Base-by-base conservation (phyloP, 2,113 vertebrate species). In the Nipponia nippon region DNA sequence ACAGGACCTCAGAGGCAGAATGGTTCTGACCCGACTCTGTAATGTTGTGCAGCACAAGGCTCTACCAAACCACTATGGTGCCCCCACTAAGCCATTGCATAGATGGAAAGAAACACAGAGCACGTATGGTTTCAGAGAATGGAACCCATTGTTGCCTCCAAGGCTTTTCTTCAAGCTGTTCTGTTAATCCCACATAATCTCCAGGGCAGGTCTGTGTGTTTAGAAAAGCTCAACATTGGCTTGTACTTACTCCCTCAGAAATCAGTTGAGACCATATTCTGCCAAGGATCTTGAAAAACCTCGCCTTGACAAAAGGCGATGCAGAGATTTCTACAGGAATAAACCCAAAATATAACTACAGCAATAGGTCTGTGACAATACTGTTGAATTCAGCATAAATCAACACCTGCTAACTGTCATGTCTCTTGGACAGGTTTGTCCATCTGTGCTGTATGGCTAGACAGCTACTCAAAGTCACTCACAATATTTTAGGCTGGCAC, bases 81-180 rank as follows among this genome's bases (percentile, higher is more conserved):
- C 1, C 10, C 29, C 14, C 13, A 32, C 6, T 4, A 53, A 36
- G 16, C 52, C n/a, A 50, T 6, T 55, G 17, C 7, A 59, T 0
- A 1, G 2, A 21, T 40, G 5, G 12, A 84, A 40, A 86, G 11
- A 83, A 85, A 62, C 13, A 71, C 10, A 53, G 9, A 50, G 6
- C 0, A 10, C 4, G 5, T 2, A 27, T 1, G 6, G 9, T 38
- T 87, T 63, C 29, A 83, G 17, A 69, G 36, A 95, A 77, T 5
- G 5, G 38, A 49, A 76, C 4, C 19, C 32, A 26, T 10, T 58
- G 11, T 16, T 56, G 13, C 18, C 52, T 34, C 44, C 56, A 69
- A 44, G 14, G 2, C 7, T 87, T 63, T 67, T 17, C 21, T 80
- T 89, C 29, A 53, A 46, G 8, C 5, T 66, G 13, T 32, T 47